These are phyloP conservation scores for Syngnathoides biaculeatus DNA, from an alignment of 2,113 vertebrate species.

Conservation along the genomic window DNA sequence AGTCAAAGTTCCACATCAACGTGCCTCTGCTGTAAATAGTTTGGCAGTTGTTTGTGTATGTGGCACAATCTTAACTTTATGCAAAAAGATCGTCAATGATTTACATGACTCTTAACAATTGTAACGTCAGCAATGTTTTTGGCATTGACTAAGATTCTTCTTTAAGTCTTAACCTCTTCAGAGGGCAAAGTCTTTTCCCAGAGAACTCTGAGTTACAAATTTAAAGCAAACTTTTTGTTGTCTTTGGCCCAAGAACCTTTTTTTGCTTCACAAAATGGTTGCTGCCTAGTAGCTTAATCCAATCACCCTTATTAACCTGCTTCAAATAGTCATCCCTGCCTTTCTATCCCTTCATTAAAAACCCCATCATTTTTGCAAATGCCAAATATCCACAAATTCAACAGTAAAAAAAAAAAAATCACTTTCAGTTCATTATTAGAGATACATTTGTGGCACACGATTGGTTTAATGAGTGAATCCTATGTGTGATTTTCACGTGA, in stretches of 20 bases:
- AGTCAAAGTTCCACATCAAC: conserved; percentile 51
- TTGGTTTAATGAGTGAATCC: conserved; percentile 13
- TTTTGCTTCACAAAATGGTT: conserved; percentile 47
- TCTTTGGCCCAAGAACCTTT: conserved; percentile 47
- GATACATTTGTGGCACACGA: too few relatives aligned
- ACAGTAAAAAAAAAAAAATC: too few relatives aligned
- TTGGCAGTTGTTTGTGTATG: conserved; percentile 49
- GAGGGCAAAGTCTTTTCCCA: conserved; percentile 55
- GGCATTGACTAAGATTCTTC: background rate
- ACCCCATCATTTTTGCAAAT: background rate
- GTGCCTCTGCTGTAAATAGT: conserved; percentile 49
- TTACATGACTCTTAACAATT: conserved; percentile 2
- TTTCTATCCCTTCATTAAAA: conserved; percentile 28
- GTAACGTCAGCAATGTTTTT: conserved; percentile 55
- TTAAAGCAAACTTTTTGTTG: conserved; percentile 63
- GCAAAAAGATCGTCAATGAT: background rate
- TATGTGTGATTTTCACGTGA: background rate
- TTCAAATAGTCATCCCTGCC: conserved; percentile 26
- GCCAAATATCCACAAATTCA: too few relatives aligned
- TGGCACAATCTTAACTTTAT: conserved; percentile 15
- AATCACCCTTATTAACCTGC: conserved; percentile 34
- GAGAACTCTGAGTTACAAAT: conserved; percentile 58
- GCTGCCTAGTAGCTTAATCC: conserved; percentile 43
- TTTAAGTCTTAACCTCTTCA: conserved; percentile 23
- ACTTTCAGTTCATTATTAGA: too few relatives aligned